These are phyloP conservation scores for Genyomyrus donnyi DNA, from an alignment of 2,113 vertebrate species.

Conservation along the genomic window DNA sequence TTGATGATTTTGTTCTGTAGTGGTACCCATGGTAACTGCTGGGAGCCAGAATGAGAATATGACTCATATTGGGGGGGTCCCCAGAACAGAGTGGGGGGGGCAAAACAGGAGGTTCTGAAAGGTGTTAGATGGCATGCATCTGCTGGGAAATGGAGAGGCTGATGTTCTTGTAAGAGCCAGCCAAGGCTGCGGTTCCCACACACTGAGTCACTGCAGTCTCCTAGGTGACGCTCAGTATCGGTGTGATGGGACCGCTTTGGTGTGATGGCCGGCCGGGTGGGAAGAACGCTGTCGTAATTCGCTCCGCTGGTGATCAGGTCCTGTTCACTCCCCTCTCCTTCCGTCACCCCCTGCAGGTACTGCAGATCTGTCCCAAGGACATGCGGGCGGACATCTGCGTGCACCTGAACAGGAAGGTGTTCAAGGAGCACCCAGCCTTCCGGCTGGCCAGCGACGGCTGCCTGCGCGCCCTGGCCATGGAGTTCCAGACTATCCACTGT, in stretches of 20 bases:
- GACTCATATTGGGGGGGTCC: background rate
- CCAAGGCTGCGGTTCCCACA: background rate
- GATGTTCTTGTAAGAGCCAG: background rate
- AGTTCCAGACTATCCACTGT: conserved; percentile 96
- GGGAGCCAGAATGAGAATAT: background rate
- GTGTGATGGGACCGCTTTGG: background rate
- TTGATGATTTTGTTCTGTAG: background rate
- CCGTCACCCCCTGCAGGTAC: conserved; percentile 60
- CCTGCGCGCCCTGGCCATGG: conserved; percentile 89
- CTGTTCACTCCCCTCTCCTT: background rate
- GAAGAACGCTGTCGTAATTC: background rate
- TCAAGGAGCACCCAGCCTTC: conserved; percentile 97
- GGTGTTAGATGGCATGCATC: background rate
- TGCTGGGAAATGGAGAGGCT: background rate
- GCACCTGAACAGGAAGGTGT: conserved; percentile 95
- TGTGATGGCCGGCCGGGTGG: background rate
- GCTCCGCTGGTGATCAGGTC: background rate
- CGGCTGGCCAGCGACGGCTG: conserved; percentile 90
- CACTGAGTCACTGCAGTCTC: background rate
- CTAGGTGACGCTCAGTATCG: background rate
- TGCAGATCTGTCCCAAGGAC: conserved; percentile 98
- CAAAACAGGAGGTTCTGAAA: background rate
- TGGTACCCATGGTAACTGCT: background rate
- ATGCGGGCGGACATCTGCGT: conserved; percentile 97
- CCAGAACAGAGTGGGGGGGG: background rate